phyloP scores from a whole-genome alignment of 2,113 vertebrate species.

The Dromiciops gliroides region DNA sequence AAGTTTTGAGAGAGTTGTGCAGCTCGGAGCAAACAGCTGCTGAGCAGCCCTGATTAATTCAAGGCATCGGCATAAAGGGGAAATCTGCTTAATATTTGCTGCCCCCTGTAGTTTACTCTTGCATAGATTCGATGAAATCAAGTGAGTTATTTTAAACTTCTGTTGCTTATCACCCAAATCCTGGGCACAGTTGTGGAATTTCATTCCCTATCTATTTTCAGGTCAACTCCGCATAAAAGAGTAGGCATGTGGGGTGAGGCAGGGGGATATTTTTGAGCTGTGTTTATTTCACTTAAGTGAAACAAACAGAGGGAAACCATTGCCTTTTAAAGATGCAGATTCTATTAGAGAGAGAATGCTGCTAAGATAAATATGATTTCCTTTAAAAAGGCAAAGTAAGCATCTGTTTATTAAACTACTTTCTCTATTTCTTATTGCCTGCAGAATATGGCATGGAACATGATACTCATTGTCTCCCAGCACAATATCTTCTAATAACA shows the following conservation, averaged over 20 bases:
- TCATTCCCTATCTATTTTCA: slow-evolving; percentile 46
- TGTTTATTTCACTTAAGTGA: slow-evolving; percentile 52
- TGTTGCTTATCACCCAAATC: slow-evolving; percentile 62
- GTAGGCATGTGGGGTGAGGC: slow-evolving; percentile 9
- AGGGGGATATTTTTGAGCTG: slow-evolving; percentile 13
- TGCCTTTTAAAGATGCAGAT: slow-evolving; percentile 59
- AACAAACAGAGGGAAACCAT: slow-evolving; percentile 42
- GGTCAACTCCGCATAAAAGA: not conserved
- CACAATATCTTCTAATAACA: slow-evolving; percentile 76
- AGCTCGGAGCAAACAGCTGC: slow-evolving; percentile 47
- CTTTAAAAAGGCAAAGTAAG: slow-evolving; percentile 70
- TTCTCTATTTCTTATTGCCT: slow-evolving; percentile 70
- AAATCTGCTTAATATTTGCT: slow-evolving; percentile 85
- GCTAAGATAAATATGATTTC: slow-evolving; percentile 67
- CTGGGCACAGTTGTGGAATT: slow-evolving; percentile 36
- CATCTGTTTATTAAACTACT: slow-evolving; percentile 73
- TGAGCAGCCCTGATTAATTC: slow-evolving; percentile 11
- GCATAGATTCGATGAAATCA: slow-evolving; percentile 51
- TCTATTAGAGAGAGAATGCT: slow-evolving; percentile 52
- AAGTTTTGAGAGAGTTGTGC: not conserved
- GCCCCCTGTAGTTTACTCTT: slow-evolving; percentile 86
- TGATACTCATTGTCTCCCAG: slow-evolving; percentile 66
- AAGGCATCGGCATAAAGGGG: slow-evolving; percentile 13
- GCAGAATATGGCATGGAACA: slow-evolving; percentile 52
- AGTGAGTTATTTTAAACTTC: slow-evolving; percentile 63